Evolutionary conservation across 2,797 vertebrate species (phyloP).

Genomic region (Tarsius wallacei): DNA sequence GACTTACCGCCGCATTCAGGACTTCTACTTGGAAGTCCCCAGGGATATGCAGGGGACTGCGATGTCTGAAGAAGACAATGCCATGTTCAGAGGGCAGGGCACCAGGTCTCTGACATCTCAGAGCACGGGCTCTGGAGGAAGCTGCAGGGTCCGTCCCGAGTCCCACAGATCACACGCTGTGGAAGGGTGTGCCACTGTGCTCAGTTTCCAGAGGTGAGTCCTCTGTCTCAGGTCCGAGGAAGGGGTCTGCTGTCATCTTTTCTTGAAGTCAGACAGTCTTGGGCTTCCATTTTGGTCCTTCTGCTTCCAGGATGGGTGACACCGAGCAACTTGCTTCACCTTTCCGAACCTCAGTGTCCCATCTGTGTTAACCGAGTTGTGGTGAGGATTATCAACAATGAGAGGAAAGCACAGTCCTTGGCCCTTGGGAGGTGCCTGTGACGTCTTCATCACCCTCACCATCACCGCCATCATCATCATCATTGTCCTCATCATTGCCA

Average conservation of each 20-base stretch:
- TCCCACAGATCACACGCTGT: background rate
- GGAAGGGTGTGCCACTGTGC: background rate
- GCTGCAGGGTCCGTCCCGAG: background rate
- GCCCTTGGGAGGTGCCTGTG: background rate
- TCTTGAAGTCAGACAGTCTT: background rate
- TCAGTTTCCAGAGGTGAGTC: background rate
- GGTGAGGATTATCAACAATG: background rate
- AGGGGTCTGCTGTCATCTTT: background rate
- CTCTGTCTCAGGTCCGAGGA: background rate
- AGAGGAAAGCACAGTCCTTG: background rate
- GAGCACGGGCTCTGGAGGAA: background rate
- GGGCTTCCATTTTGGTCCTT: background rate
- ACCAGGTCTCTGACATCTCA: background rate
- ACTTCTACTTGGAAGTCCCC: background rate
- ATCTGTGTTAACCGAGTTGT: background rate
- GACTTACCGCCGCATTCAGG: too few relatives aligned
- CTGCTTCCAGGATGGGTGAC: background rate
- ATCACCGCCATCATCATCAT: background rate
- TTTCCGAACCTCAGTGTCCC: background rate
- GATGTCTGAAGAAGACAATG: background rate
- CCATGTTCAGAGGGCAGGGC: background rate
- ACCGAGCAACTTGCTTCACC: background rate
- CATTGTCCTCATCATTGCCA: too few relatives aligned
- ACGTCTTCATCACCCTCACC: background rate
- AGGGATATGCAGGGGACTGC: background rate